Percentiles rank a stretch among this genome's conserved stretches.
Evolutionary conservation across 2,888 invertebrate genomes (phyloP).

Genomic region (Ochropleura plecta): DNA sequence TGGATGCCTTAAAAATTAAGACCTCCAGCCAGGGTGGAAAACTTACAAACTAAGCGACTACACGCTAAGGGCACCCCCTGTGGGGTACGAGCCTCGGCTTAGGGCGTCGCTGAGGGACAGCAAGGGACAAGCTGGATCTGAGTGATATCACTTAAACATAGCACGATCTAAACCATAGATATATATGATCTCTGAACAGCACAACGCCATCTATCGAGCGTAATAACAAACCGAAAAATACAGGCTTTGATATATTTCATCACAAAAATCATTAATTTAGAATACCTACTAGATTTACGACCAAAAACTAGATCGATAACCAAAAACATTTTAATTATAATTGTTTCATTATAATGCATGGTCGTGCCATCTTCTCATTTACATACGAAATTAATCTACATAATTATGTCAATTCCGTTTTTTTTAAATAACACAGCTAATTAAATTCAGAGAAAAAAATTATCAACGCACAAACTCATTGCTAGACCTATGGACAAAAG

Average conservation of each 20-base stretch:
- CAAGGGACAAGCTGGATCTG: too few species aligned
- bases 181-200: too few species aligned
- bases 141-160: neutral
- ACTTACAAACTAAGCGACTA: too few species aligned
- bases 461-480: neutral
- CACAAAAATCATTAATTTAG: neutral
- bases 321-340: neutral
- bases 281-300: conserved; percentile 14
- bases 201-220: neutral
- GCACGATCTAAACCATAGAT: neutral
- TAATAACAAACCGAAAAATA: neutral
- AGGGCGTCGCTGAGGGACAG: too few species aligned
- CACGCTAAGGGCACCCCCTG: too few species aligned
- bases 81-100: too few species aligned
- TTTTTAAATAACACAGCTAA: neutral
- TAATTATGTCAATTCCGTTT: neutral
- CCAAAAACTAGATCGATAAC: conserved; percentile 21
- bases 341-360: neutral
- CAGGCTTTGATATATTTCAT: neutral
- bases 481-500: too few species aligned
- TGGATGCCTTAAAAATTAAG: too few species aligned
- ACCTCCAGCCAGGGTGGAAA: too few species aligned
- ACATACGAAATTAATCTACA: neutral
- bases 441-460: neutral
- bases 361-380: conserved; percentile 6